Base-by-base conservation (phyloP, 1,140 invertebrate species). In the Ceratoteleas bidentatus region DNA sequence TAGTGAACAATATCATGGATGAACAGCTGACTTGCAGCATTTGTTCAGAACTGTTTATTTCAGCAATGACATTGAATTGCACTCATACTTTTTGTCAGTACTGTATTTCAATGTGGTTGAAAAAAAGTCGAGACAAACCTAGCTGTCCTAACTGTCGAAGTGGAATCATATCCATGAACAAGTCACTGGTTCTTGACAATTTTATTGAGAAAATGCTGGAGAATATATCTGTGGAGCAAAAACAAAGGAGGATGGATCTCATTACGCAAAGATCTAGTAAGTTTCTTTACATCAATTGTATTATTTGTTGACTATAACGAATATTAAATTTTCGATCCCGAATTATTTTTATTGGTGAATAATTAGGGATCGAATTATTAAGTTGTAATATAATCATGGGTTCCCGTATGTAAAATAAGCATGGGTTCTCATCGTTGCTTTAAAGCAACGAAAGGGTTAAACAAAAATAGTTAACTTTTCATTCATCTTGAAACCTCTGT, bases 21-120 rank as follows among this genome's bases (percentile, higher is more conserved):
- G 94, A 93, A 61, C 95, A 97, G 85, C 88, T 97, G 13, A 94
- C 95, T 62, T 97, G 96, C 86, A 93, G 93, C 61, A 95, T 97
- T 72, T 97, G 96, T 86, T 94, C 93, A 54, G 96, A 97, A 90
- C 88, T 96, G 0, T 95, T 96, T 88, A 91, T 96, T 0, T 91
- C 91, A 38, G 94, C 96, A 0, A 94, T 93, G 10, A 94, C 94
- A 0, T 87, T 97, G 6, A 94, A 94, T 85, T 97, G 96, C 87
- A 94, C 94, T 0, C 96, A 97, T 81, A 95, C 95, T 0, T 97
- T 96, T 85, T 97, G 96, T 86, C 90, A 93, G 33, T 92, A 93
- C 78, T 97, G 96, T 85, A 96, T 97, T 36, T 86, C 89, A 0
- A 88, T 90, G 53, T 97, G 96, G 96, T 94, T 93, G 77, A 94